A percentile compares a stretch with the other conserved stretches of the same genome.
Evolutionary conservation across 2,797 vertebrate genomes (phyloP).

Genomic region (Varecia variegata): DNA sequence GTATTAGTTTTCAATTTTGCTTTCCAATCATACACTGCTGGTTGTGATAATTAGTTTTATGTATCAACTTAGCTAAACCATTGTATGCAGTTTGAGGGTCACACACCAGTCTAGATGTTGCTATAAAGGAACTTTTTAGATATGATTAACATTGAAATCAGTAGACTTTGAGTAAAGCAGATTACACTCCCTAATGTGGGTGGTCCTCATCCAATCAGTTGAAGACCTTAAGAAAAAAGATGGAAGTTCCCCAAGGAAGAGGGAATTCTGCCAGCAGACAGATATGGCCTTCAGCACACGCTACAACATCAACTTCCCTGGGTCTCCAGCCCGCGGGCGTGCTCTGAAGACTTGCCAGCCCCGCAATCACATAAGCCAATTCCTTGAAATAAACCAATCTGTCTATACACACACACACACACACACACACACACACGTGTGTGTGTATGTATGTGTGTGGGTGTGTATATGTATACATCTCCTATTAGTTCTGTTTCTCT

Average conservation of each 20-base stretch:
- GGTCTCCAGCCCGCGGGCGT: not conserved
- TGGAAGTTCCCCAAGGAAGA: not conserved
- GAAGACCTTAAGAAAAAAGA: not conserved
- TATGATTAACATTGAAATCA: not conserved
- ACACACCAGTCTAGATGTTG: not conserved
- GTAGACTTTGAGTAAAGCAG: not conserved
- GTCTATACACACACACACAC: not conserved
- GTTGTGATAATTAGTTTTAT: not conserved
- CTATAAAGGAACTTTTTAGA: not conserved
- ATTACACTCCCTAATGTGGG: not conserved
- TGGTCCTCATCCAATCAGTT: not conserved
- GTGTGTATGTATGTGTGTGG: fast-evolving
- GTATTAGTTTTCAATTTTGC: not conserved
- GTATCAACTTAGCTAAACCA: not conserved
- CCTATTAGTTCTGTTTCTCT: not conserved
- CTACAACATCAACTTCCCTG: not conserved
- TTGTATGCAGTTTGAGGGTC: not conserved
- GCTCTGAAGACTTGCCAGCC: not conserved
- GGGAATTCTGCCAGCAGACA: not conserved
- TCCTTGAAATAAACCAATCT: not conserved
- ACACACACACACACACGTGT: not conserved
- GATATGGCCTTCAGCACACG: not conserved
- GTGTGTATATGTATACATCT: not conserved
- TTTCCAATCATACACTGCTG: not conserved
- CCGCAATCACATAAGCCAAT: not conserved